These are phyloP conservation scores for Crioceris asparagi DNA, from an alignment of 2,888 invertebrate species.

Conservation along the genomic window DNA sequence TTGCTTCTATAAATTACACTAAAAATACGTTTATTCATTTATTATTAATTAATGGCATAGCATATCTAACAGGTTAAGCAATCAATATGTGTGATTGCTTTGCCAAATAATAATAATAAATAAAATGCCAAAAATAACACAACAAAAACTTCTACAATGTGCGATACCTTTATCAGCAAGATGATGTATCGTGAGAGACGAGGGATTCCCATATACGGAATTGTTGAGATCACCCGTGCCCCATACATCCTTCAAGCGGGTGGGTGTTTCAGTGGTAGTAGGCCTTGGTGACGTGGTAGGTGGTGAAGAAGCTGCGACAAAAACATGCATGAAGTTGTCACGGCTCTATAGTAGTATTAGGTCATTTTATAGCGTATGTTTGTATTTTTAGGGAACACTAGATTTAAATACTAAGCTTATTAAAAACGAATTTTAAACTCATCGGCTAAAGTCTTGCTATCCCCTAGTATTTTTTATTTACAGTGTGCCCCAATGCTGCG, in stretches of 20 bases:
- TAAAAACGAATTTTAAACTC: no score
- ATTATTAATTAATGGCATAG: no score
- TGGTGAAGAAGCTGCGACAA: slow-evolving; percentile 61
- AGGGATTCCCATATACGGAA: slow-evolving; percentile 51
- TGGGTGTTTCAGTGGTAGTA: slow-evolving; percentile 52
- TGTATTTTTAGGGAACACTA: no score
- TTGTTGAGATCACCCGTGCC: slow-evolving; percentile 44
- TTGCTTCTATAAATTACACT: no score
- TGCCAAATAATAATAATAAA: not conserved
- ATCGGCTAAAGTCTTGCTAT: no score
- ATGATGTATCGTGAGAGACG: slow-evolving; percentile 53
- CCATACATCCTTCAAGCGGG: slow-evolving; percentile 35
- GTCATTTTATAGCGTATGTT: no score
- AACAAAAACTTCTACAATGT: slow-evolving; percentile 7
- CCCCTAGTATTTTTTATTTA: no score
- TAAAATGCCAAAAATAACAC: slow-evolving; percentile 3
- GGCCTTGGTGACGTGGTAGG: slow-evolving; percentile 72
- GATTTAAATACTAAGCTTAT: no score
- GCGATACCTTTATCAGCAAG: slow-evolving; percentile 45
- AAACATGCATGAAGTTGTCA: slow-evolving; percentile 24
- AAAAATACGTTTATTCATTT: no score
- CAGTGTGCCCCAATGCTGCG: no score
- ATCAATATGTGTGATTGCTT: no score
- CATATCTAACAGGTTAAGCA: no score
- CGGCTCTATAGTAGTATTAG: slow-evolving; percentile 4